Base-by-base conservation (phyloP, 2,888 invertebrate species). In the Pasiphila rectangulata region DNA sequence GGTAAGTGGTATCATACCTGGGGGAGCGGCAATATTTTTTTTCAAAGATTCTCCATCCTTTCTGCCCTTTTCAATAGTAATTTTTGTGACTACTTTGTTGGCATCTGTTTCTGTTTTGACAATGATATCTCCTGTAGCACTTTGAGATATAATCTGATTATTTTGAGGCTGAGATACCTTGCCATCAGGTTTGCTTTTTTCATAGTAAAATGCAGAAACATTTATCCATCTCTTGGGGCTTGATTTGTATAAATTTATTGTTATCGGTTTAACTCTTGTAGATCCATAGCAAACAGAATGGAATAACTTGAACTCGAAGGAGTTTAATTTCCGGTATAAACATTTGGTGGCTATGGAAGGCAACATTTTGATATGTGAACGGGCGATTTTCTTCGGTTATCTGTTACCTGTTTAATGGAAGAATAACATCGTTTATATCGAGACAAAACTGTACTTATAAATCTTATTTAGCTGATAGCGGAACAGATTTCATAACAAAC, bases 51-150 rank as follows among this genome's bases (percentile, higher is more conserved):
- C 46, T 54, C 67, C 55, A 24, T 54, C 51, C 53, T 79, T 25
- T 55, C 67, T 57, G 20, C 50, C 56, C 52, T 81, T 87, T 60
- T 85, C 86, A 54, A 88, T 85, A 7, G 80, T 86, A 24, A 88
- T 82, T 70, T 85, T 88, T 24, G 87, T 87, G n/a, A 88, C 83
- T 46, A 72, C 56, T 55, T 84, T 72, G 38, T 77, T 62, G 9
- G 55, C 63, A 67, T 83, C 75, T 30, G 77, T 79, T 63, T 87
- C 85, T 36, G 87, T 81, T 67, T 85, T 86, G 3, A 88, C 84
- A 54, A 80, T 68, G 46, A 87, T 80, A 50, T 80, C 75, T 16
- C 75, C 79, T 24, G 79, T 62, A 12, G 69, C 62, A 64, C 76
- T 81, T 50, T 76, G 74, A 57, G 78, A 75, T 21, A 75, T 67